Evolutionary conservation across 2,113 vertebrate genomes (phyloP).

Genomic region (Siphamia tubifer): DNA sequence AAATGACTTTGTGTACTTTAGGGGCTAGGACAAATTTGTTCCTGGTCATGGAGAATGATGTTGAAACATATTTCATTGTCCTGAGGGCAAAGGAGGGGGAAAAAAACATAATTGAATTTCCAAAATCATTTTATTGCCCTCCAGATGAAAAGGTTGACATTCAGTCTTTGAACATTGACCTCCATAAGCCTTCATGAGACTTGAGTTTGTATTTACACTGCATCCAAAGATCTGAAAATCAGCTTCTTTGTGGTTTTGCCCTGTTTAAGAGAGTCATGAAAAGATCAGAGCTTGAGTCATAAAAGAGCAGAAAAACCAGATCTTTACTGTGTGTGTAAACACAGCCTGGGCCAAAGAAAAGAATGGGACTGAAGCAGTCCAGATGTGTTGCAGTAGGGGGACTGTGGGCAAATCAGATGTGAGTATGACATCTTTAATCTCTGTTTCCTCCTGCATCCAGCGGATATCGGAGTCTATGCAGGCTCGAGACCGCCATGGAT

Average conservation of each 20-base stretch:
- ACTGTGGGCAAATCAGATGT: conserved; percentile 35
- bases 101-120: conserved; percentile 27
- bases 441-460: conserved; percentile 29
- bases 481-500: conserved; percentile 22
- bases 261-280: conserved; percentile 32
- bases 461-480: conserved; percentile 34
- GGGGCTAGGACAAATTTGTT: conserved; percentile 30
- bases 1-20: conserved; percentile 35
- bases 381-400: conserved; percentile 46
- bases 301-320: conserved; percentile 53
- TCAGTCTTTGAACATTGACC: conserved; percentile 3
- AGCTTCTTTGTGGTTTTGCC: conserved; percentile 21
- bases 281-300: conserved; percentile 58
- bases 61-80: conserved; percentile 20
- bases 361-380: conserved; percentile 42
- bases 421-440: conserved; percentile 36
- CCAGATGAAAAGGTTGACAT: conserved; percentile 7
- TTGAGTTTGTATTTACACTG: conserved; percentile 22
- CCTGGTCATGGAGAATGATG: conserved; percentile 12
- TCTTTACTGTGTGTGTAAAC: conserved; percentile 60
- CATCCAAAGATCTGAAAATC: conserved; percentile 19
- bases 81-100: neutral
- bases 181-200: conserved; percentile 4
- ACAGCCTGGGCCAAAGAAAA: conserved; percentile 50
- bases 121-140: conserved; percentile 16